Conservation (phyloP, 2,888 invertebrate species). For the Leptopilina syphax region DNA sequence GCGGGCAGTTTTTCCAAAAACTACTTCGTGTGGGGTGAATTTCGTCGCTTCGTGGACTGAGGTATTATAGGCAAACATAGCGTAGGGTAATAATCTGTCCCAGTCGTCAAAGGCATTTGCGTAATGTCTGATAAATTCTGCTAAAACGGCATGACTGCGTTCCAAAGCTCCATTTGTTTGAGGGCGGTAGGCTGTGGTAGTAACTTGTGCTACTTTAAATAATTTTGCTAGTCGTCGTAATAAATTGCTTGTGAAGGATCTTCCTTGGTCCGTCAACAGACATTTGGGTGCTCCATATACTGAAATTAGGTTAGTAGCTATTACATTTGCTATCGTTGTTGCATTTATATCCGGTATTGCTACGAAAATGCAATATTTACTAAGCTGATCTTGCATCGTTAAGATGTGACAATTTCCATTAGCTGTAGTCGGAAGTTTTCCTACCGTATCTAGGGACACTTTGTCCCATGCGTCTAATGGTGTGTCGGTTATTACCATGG, state of each 20-base stretch:
- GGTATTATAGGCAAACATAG: not conserved
- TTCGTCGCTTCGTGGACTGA: not conserved
- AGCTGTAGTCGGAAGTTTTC: not conserved
- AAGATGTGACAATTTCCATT: too few species aligned
- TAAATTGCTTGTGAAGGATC: too few species aligned
- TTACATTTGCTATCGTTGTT: too few species aligned
- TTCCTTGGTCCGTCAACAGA: too few species aligned
- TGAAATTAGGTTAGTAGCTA: too few species aligned
- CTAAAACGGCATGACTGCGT: not conserved
- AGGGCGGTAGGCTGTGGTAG: not conserved
- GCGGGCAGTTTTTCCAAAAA: not conserved
- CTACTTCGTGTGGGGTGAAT: not conserved
- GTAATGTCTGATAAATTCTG: not conserved
- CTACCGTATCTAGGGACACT: not conserved
- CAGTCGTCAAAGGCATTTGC: not conserved
- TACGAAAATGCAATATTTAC: too few species aligned
- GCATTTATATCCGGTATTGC: too few species aligned
- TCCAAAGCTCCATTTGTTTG: not conserved
- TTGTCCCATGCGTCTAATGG: too few species aligned
- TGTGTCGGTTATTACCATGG: too few species aligned
- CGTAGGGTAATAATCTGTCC: not conserved
- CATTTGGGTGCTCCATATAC: too few species aligned
- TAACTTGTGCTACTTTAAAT: not conserved
- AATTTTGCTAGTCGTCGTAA: too few species aligned
- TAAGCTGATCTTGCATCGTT: too few species aligned